Conservation (phyloP, 2,888 invertebrate genomes). For the Stenoptilia bipunctidactyla region DNA sequence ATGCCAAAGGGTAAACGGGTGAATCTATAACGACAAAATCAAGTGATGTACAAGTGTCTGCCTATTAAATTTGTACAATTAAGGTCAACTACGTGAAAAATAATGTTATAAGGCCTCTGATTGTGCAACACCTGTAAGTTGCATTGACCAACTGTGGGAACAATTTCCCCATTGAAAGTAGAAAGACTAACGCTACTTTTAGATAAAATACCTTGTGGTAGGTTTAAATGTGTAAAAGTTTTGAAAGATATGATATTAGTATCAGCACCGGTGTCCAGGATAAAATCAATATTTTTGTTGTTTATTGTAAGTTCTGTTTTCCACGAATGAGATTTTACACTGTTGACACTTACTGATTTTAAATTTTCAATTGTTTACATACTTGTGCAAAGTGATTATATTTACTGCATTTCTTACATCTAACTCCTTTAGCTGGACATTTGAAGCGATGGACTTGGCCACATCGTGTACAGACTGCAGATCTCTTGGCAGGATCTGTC, state of each 20-base stretch:
- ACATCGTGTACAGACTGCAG: no score
- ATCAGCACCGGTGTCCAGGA: slow-evolving; percentile 3
- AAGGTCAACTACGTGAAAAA: slow-evolving; percentile 5
- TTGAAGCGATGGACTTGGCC: no score
- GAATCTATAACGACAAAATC: no score
- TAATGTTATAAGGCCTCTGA: neutral
- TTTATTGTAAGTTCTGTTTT: neutral
- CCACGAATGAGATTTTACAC: neutral
- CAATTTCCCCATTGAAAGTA: neutral
- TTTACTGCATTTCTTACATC: no score
- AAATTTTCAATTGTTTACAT: no score
- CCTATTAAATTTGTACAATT: slow-evolving; percentile 6
- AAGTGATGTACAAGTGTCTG: slow-evolving; percentile 1
- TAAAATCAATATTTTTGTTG: neutral
- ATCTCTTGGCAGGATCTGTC: no score
- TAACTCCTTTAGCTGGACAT: no score
- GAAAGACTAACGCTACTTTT: neutral
- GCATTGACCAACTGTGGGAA: neutral
- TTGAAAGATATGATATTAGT: no score
- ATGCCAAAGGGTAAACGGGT: no score
- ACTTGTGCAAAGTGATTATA: no score
- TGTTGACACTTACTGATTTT: neutral
- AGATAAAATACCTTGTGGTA: no score
- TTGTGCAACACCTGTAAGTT: neutral
- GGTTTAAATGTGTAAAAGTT: no score